Percentiles rank a stretch among this genome's conserved stretches.
Conservation (phyloP, 1,140 invertebrate genomes). For the Caerostris extrusa region DNA sequence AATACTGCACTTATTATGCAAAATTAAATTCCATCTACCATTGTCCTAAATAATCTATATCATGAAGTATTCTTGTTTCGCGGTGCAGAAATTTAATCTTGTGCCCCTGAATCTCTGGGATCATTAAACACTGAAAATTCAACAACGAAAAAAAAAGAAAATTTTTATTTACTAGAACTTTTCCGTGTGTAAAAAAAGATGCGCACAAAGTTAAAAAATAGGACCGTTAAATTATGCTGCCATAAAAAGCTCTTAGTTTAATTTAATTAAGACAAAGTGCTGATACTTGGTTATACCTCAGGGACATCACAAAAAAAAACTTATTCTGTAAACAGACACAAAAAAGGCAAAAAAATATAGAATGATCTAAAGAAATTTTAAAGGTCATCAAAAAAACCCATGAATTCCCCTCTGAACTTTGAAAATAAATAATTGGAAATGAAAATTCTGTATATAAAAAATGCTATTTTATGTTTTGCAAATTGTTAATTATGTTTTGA, state of each 20-base stretch:
- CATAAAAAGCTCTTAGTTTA: conserved; percentile 73
- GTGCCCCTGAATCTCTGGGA: conserved; percentile 42
- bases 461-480: conserved; percentile 52
- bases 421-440: conserved; percentile 69
- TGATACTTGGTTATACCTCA: conserved; percentile 67
- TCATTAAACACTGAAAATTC: conserved; percentile 25
- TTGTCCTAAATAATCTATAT: conserved; percentile 48
- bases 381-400: not conserved
- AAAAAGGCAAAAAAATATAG: not conserved
- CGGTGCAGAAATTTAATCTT: conserved; percentile 48
- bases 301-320: conserved; percentile 4
- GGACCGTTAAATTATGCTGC: conserved; percentile 65
- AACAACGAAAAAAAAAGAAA: not conserved
- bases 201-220: conserved; percentile 1
- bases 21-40: conserved; percentile 9
- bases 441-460: conserved; percentile 34
- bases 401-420: conserved; percentile 35
- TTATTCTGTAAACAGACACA: conserved; percentile 19
- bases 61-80: not conserved
- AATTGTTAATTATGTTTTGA: conserved; percentile 66
- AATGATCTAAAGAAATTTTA: conserved; percentile 64
- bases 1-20: not conserved
- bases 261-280: conserved; percentile 74
- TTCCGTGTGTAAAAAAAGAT: not conserved
- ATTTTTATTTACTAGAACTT: conserved; percentile 44